Evolutionary conservation across 2,888 invertebrate genomes (phyloP).

Genomic region (Eurois occulta): DNA sequence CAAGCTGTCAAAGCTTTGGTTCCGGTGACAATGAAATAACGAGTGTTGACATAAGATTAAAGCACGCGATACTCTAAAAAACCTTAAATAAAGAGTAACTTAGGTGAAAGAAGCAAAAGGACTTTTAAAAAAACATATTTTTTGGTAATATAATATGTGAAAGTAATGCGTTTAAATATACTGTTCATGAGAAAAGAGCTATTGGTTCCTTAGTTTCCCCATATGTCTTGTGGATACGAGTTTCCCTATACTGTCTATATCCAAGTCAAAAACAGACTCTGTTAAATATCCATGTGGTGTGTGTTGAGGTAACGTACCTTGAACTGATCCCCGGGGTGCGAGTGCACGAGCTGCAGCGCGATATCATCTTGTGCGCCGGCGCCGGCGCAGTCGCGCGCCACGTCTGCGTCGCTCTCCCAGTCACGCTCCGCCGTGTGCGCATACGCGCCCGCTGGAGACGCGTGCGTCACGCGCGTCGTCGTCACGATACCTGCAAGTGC

Average conservation of each 20-base stretch:
- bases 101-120: not conserved
- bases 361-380: slow-evolving; percentile 91
- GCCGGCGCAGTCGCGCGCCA: slow-evolving; percentile 71
- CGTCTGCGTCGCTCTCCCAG: slow-evolving; percentile 93
- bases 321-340: slow-evolving; percentile 91
- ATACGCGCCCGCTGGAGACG: slow-evolving; percentile 93
- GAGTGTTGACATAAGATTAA: not conserved
- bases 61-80: not conserved
- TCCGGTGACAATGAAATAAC: not conserved
- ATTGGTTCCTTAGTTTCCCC: not conserved
- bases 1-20: not conserved
- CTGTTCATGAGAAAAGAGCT: not conserved
- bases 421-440: slow-evolving; percentile 92
- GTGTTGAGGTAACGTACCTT: slow-evolving; percentile 85
- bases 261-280: not conserved
- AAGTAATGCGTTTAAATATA: not conserved
- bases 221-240: not conserved
- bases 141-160: not conserved
- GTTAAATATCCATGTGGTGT: not conserved
- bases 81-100: not conserved
- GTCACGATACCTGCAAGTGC: slow-evolving; percentile 92
- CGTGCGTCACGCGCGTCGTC: slow-evolving; percentile 94
- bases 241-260: not conserved
- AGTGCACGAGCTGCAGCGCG: slow-evolving; percentile 92
- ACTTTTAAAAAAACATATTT: not conserved